Evolutionary conservation across 2,113 vertebrate species (phyloP), one percentile per base, ranked within the genome.

Genomic region (Bufo bufo): DNA sequence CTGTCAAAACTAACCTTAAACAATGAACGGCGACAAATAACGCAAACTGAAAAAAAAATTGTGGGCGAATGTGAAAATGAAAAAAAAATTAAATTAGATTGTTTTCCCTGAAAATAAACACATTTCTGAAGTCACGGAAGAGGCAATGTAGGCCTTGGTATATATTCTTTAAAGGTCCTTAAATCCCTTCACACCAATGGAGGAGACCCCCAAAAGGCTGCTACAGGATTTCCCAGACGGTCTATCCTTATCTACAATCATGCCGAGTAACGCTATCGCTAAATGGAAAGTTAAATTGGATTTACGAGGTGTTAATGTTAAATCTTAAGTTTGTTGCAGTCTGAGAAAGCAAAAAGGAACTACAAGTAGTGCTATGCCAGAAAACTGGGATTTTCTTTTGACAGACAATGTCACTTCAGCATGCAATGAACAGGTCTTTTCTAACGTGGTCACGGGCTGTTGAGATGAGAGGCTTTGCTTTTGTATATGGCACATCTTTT

Each of bases 401-500:
- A 93, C 93, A 93, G 93, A 95, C 95, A 96, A 93, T 93, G 94
- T 94, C 93, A 94, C 94, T 95, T 96, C 96, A 96, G 96, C 95
- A 95, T 95, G 93, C 95, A 96, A 94, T 95, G 93, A 95, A 94
- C 95, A 93, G 92, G 90, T 95, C 94, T 94, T 94, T 83, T 95
- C 94, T 96, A 94, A 95, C 95, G 94, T 94, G 93, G 93, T 93
- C 92, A 94, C 93, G 93, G 78, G 93, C 94, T 93, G 94, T 94
- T 94, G 96, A 93, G 93, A 96, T 95, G 93, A 95, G 93, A 95
- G 93, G 94, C 93, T 94, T 95, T 96, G 94, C 92, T 94, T 94
- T 94, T 95, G 92, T 95, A 95, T 97, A 97, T 97, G 96, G 97
- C 97, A 96, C 96, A 94, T 94, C 94, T 95, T 97, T 97, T 97